These are phyloP conservation scores for Vicugna pacos DNA, from an alignment of 2,113 vertebrate genomes.

Conservation along the genomic window DNA sequence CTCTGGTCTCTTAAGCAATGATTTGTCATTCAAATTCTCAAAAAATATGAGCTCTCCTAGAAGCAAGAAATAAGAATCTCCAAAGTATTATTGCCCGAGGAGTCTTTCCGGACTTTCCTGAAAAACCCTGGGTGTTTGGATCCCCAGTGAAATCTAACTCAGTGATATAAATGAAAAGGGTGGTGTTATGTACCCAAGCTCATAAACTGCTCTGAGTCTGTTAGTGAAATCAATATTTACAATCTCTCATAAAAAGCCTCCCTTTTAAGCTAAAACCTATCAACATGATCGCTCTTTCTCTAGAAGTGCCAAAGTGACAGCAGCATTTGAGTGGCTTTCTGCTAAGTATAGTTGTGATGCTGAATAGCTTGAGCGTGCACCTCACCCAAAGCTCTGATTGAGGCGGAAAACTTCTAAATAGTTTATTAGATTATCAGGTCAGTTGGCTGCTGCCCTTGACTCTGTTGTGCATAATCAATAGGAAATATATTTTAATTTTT, in stretches of 20 bases:
- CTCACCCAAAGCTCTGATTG: constrained; percentile 72
- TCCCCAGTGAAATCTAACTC: constrained; percentile 1
- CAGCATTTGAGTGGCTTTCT: constrained; percentile 64
- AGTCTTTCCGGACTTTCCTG: background rate
- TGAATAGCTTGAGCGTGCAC: constrained; percentile 50
- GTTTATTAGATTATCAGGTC: constrained; percentile 80
- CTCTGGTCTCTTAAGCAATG: background rate
- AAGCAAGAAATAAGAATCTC: constrained; percentile 15
- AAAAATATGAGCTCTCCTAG: constrained; percentile 1
- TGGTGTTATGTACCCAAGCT: constrained; percentile 25
- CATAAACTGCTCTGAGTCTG: constrained; percentile 57
- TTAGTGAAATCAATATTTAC: constrained; percentile 73
- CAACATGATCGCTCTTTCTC: constrained; percentile 55
- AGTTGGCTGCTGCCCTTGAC: constrained; percentile 80
- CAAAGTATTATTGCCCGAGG: constrained; percentile 16
- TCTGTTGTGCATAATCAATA: constrained; percentile 77
- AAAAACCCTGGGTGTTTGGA: background rate
- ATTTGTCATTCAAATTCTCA: constrained; percentile 18
- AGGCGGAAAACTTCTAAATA: constrained; percentile 69
- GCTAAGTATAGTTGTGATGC: constrained; percentile 74
- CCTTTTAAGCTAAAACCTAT: constrained; percentile 62
- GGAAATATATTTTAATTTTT: constrained; percentile 71
- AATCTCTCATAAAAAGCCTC: constrained; percentile 63
- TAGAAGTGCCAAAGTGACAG: constrained; percentile 56
- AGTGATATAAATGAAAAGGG: constrained; percentile 26